Evolutionary conservation across 2,797 vertebrate species (phyloP), one percentile per base, ranked within the genome.

Genomic region (Coregonus suidteri): DNA sequence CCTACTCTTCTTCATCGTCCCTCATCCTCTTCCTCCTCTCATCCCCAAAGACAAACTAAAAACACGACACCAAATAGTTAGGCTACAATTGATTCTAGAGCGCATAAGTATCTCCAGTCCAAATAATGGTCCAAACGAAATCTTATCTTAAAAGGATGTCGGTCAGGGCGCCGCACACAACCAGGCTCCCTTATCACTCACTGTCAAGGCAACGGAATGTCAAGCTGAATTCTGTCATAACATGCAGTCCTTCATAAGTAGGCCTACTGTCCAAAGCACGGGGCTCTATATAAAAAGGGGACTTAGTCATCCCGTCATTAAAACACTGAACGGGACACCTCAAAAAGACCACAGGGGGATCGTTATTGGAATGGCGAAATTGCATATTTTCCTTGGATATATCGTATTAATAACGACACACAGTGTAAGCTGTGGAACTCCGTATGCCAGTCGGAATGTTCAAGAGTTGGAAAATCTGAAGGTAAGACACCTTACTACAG

Each of bases 61-160:
- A 47, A 47, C 9, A 47, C 41, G 2, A 47, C 41, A 47, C 41
- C 0, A 9, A 47, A 13, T 47, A 47, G 7, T 47, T 11, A 47
- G 41, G 9, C 41, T 11, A 47, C 2, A 0, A 47, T 16, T 66
- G 67, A 66, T 64, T 25, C 62, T 35, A 20, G 34, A 51, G n/a
- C 6, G 9, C 37, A 62, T 65, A 67, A 75, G 41, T 41, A 18
- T 14, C 5, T 6, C 16, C n/a, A 4, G 31, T n/a, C 14, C 3
- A 13, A 71, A 64, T 75, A 75, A 30, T n/a, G 34, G 64, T 67
- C 77, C 20, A 16, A 66, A 14, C 41, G 11, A 62, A n/a, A 75
- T 54, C 75, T 79, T 35, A 80, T 59, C 74, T 80, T 71, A 62
- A 80, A 76, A 79, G 70, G 71, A 4, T 69, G 75, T 70, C 15